These are phyloP conservation scores for Ellobium chinense DNA, from an alignment of 2,888 invertebrate genomes.

Conservation along the genomic window DNA sequence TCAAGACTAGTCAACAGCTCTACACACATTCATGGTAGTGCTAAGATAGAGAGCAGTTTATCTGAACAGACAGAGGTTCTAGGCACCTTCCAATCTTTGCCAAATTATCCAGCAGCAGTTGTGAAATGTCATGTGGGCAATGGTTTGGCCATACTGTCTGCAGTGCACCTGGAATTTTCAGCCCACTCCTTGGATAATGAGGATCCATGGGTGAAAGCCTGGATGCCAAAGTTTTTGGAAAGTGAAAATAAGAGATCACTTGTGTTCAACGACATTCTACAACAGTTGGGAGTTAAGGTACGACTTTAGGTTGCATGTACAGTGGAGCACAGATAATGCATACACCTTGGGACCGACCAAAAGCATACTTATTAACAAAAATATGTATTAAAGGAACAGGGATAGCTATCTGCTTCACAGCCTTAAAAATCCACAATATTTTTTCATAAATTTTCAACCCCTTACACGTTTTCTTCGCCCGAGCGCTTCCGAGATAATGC, in stretches of 20 bases:
- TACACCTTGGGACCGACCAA: no score
- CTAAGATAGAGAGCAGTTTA: background rate
- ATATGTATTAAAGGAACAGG: no score
- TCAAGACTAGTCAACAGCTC: no score
- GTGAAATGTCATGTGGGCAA: slow-evolving; percentile 62
- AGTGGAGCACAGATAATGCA: no score
- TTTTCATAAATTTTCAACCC: no score
- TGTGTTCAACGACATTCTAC: slow-evolving; percentile 35
- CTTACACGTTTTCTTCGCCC: no score
- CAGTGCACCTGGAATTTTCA: slow-evolving; percentile 69
- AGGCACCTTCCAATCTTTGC: slow-evolving; percentile 53
- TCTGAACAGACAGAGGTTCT: slow-evolving; percentile 36
- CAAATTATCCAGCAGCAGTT: slow-evolving; percentile 60
- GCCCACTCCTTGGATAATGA: slow-evolving; percentile 54
- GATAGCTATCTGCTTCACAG: no score
- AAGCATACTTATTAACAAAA: no score
- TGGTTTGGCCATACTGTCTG: slow-evolving; percentile 67
- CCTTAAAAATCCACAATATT: no score
- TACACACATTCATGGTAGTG: no score
- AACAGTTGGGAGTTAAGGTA: background rate
- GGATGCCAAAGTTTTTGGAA: slow-evolving; percentile 24
- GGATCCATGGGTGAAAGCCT: slow-evolving; percentile 49
- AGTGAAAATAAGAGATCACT: slow-evolving; percentile 6
- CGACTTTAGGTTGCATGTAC: no score
- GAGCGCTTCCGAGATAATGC: no score